Percentiles rank a stretch among this genome's conserved stretches.
Evolutionary conservation across 2,797 vertebrate species (phyloP).

Genomic region (Rhinatrema bivittatum): DNA sequence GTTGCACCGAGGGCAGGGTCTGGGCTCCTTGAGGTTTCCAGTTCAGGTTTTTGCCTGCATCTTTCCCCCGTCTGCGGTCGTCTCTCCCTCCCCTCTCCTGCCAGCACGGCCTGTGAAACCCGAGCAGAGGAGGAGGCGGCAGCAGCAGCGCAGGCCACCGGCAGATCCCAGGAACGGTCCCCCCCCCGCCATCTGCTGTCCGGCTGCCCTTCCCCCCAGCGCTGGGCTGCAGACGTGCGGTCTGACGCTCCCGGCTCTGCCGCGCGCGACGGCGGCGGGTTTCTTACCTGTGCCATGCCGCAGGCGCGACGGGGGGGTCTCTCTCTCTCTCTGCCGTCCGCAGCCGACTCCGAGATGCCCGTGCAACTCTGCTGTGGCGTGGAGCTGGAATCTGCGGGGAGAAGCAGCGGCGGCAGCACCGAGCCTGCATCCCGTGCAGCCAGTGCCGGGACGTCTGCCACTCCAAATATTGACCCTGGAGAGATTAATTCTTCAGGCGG

Average conservation of each 20-base stretch:
- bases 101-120: no score
- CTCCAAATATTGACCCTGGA: slow-evolving; percentile 30
- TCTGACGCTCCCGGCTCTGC: neutral
- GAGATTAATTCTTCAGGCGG: neutral
- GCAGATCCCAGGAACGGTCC: neutral
- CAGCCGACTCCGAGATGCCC: neutral
- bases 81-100: no score
- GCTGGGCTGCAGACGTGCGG: neutral
- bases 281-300: slow-evolving; percentile 45
- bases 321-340: neutral
- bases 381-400: neutral
- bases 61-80: no score
- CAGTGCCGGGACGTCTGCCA: neutral
- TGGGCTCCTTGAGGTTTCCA: no score
- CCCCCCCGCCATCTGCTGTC: neutral
- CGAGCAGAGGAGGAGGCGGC: no score
- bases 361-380: neutral
- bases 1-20: no score
- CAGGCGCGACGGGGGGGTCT: neutral
- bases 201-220: rapidly evolving
- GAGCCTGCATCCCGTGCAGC: neutral
- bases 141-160: neutral
- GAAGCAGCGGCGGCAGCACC: neutral
- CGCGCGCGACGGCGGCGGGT: neutral
- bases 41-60: no score